Conservation (phyloP, 30 jellyfish, hydroid and myxozoan species). For the Clytia hemisphaerica region DNA sequence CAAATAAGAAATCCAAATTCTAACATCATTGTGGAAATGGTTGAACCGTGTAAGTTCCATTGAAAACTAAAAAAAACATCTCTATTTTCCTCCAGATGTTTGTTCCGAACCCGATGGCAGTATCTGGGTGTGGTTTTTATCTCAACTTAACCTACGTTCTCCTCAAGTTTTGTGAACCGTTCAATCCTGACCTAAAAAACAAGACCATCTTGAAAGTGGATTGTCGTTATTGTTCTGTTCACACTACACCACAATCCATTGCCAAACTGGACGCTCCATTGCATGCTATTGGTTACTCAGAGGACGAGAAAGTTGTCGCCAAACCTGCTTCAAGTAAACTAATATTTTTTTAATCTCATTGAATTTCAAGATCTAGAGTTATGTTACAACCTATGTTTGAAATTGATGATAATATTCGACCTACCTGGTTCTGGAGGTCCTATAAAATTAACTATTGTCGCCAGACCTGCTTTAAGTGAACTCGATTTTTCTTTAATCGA, state of each 20-base stretch:
- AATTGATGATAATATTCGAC: no score
- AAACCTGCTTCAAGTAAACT: conserved; percentile 64
- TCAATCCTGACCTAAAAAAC: conserved; percentile 46
- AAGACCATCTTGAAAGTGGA: conserved; percentile 41
- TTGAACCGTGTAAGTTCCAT: not conserved
- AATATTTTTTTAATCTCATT: no score
- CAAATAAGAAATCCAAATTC: not conserved
- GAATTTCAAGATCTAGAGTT: no score
- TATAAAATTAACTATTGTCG: no score
- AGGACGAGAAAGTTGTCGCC: conserved; percentile 51
- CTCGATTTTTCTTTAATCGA: no score
- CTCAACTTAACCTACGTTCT: conserved; percentile 58
- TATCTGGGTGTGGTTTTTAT: conserved; percentile 75
- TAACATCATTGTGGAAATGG: not conserved
- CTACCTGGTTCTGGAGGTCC: no score
- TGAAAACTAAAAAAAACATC: conserved; percentile 1
- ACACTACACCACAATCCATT: conserved; percentile 39
- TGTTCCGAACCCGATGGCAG: conserved; percentile 41
- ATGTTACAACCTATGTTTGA: no score
- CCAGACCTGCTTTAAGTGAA: no score
- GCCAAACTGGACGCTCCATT: conserved; percentile 41
- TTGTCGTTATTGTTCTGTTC: conserved; percentile 65
- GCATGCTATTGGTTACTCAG: conserved; percentile 55
- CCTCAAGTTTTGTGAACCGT: conserved; percentile 68
- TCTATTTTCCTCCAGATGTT: conserved; percentile 17